Percentiles rank a stretch among this genome's conserved stretches.
These are phyloP conservation scores for Axis porcinus DNA, from an alignment of 2,113 vertebrate species.

Conservation along the genomic window DNA sequence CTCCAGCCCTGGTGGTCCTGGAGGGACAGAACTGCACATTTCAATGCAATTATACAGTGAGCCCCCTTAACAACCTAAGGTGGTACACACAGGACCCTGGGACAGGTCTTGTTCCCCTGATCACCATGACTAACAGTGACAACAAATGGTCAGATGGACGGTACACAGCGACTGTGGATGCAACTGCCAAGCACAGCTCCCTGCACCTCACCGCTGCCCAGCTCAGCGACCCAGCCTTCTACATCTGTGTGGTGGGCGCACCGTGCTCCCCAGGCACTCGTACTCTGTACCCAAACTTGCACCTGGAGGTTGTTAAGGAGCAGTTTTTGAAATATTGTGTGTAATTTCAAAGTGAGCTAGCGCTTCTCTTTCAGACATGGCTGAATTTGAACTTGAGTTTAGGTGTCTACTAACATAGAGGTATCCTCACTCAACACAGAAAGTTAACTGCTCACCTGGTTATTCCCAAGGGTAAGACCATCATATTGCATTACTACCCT, in stretches of 20 bases:
- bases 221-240: background rate
- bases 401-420: background rate
- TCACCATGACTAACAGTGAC: fast-evolving
- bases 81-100: background rate
- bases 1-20: background rate
- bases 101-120: background rate
- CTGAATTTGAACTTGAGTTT: background rate
- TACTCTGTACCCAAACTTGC: background rate
- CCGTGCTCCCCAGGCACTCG: background rate
- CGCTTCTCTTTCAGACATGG: background rate
- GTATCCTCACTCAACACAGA: background rate
- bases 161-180: background rate
- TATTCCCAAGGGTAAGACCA: background rate
- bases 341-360: background rate
- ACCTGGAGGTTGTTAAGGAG: background rate
- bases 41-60: slow-evolving; percentile 19
- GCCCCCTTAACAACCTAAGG: background rate
- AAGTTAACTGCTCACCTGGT: background rate
- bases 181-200: background rate
- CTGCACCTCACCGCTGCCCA: background rate
- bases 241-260: background rate
- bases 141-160: background rate
- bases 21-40: background rate
- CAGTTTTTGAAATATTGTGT: background rate
- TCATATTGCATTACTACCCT: background rate